Percentiles rank a stretch among this genome's conserved stretches.
Conservation (phyloP, 2,797 vertebrate genomes). For the Notamacropus eugenii region DNA sequence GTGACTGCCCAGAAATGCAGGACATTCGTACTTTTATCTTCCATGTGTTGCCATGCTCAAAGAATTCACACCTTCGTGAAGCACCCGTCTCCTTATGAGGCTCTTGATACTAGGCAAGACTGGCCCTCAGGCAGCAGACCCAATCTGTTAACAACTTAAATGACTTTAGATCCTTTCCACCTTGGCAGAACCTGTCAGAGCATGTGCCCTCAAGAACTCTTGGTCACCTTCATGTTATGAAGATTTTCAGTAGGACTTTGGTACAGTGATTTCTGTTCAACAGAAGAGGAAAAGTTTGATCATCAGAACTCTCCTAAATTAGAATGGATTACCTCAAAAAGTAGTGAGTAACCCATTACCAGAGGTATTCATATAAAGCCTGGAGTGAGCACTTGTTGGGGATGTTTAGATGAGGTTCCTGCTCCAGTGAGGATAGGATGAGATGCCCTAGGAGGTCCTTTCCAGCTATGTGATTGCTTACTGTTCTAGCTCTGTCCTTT, state of each 20-base stretch:
- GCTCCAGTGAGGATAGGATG: not conserved
- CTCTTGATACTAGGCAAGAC: not conserved
- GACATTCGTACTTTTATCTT: not conserved
- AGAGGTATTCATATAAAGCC: not conserved
- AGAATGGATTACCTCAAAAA: not conserved
- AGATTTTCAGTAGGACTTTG: not conserved
- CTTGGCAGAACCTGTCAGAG: not conserved
- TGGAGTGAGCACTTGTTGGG: not conserved
- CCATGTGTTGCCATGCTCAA: not conserved
- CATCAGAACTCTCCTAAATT: not conserved
- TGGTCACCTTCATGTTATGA: not conserved
- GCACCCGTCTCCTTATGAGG: not conserved
- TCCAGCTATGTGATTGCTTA: not conserved
- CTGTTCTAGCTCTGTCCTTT: not conserved
- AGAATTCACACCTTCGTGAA: not conserved
- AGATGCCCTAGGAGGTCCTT: not conserved
- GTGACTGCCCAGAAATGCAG: not conserved
- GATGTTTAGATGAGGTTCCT: not conserved
- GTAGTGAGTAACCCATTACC: not conserved
- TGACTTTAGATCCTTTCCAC: not conserved
- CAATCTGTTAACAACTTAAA: not conserved
- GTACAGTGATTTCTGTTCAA: not conserved
- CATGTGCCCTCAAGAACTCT: not conserved
- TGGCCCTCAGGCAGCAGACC: not conserved
- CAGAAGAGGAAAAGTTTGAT: not conserved